Percentiles rank a stretch among this genome's conserved stretches.
These are phyloP conservation scores for Phrynocephalus vlangalii DNA, from an alignment of 2,797 vertebrate genomes.

Conservation along the genomic window DNA sequence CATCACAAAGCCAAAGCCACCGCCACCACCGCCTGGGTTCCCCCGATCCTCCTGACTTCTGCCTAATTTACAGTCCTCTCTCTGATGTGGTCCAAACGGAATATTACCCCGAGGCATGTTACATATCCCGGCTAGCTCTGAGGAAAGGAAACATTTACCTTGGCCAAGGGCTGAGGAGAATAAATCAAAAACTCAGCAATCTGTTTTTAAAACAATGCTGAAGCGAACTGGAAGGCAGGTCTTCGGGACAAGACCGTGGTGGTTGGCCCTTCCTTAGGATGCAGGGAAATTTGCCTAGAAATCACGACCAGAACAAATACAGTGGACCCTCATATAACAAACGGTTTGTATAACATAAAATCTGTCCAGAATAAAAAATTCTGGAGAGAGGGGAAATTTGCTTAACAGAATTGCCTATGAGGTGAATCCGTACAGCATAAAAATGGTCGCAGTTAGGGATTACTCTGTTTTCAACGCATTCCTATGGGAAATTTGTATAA, in stretches of 20 bases:
- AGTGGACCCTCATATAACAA: no score
- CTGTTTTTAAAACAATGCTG: conserved; percentile 18
- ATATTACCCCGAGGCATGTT: conserved; percentile 25
- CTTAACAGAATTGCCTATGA: no score
- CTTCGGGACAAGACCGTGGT: not conserved
- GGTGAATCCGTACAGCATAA: no score
- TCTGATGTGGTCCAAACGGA: conserved; percentile 31
- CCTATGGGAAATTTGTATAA: no score
- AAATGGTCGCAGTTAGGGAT: no score
- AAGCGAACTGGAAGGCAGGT: not conserved
- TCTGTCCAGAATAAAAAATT: no score
- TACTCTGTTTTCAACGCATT: no score
- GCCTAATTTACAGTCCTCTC: conserved; percentile 24
- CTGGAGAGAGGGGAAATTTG: no score
- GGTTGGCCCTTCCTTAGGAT: not conserved
- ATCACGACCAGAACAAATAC: not conserved
- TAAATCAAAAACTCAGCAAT: conserved; percentile 41
- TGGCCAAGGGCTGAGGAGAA: conserved; percentile 25
- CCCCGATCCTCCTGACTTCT: not conserved
- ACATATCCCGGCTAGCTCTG: conserved; percentile 23
- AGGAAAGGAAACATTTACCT: conserved; percentile 33
- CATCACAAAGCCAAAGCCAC: not conserved
- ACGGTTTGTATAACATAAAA: no score
- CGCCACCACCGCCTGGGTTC: not conserved
- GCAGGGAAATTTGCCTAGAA: not conserved